A percentile compares a stretch with the other conserved stretches of the same genome.
Evolutionary conservation across 1,140 invertebrate genomes (phyloP).

Genomic region (Drosophila guanche): DNA sequence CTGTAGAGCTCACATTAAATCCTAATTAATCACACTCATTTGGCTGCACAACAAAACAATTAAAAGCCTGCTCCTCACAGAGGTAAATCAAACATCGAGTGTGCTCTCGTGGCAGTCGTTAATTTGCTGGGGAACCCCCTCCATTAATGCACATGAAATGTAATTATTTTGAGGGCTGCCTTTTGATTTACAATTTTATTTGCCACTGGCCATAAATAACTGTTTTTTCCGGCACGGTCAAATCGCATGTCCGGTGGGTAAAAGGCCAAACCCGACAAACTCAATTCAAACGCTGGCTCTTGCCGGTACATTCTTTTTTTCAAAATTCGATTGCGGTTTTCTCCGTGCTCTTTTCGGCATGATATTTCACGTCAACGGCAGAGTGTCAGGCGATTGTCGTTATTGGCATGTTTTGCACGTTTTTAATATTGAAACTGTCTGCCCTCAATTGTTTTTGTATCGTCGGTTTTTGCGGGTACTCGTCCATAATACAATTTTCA

Average conservation of each 20-base stretch:
- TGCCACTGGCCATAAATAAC: slow-evolving; percentile 33
- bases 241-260: not conserved
- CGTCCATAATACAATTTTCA: slow-evolving; percentile 34
- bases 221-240: slow-evolving; percentile 13
- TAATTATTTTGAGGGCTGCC: slow-evolving; percentile 29
- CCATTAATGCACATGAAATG: slow-evolving; percentile 36
- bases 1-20: slow-evolving; percentile 32
- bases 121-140: slow-evolving; percentile 12
- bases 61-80: slow-evolving; percentile 1
- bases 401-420: slow-evolving; percentile 35
- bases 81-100: slow-evolving; percentile 36
- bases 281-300: slow-evolving; percentile 31
- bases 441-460: slow-evolving; percentile 22
- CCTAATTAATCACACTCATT: slow-evolving; percentile 38
- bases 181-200: slow-evolving; percentile 46
- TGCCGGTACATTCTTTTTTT: not conserved
- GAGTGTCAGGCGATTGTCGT: slow-evolving; percentile 22
- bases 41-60: slow-evolving; percentile 25
- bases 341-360: slow-evolving; percentile 22
- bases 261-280: slow-evolving; percentile 25
- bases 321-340: slow-evolving; percentile 35
- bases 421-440: slow-evolving; percentile 38
- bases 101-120: slow-evolving; percentile 1
- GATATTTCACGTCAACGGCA: slow-evolving; percentile 40
- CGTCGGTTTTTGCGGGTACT: slow-evolving; percentile 15